Conservation (phyloP, 2,113 vertebrate species). For the Sander lucioperca region DNA sequence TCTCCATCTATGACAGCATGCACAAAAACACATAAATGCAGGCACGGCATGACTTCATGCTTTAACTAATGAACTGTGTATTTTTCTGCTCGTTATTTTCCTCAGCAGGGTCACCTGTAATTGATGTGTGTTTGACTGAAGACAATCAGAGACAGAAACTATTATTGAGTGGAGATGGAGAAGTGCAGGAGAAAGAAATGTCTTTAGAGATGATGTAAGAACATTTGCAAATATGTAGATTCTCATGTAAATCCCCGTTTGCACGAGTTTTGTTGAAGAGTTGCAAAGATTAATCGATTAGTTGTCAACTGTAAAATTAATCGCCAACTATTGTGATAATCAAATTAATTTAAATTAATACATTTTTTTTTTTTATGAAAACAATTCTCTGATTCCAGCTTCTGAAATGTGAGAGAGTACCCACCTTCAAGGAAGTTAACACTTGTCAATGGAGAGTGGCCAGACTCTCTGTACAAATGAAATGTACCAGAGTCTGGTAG, state of each 20-base stretch:
- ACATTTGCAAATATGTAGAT: neutral
- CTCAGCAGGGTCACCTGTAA: neutral
- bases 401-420: no score
- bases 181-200: neutral
- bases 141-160: neutral
- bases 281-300: no score
- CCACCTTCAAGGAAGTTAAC: no score
- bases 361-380: no score
- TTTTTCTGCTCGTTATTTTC: constrained; percentile 19
- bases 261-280: no score
- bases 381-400: no score
- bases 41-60: constrained; percentile 12
- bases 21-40: constrained; percentile 11
- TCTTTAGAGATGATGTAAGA: neutral
- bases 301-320: no score
- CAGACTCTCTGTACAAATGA: no score
- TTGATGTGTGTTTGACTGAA: neutral
- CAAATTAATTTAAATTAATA: no score
- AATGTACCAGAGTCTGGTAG: no score
- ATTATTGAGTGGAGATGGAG: neutral
- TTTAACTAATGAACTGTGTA: neutral
- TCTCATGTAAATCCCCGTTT: neutral
- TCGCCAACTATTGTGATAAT: no score
- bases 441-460: no score
- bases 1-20: constrained; percentile 7